Conservation (phyloP, 2,888 invertebrate species). For the Ecdyonurus torrentis region DNA sequence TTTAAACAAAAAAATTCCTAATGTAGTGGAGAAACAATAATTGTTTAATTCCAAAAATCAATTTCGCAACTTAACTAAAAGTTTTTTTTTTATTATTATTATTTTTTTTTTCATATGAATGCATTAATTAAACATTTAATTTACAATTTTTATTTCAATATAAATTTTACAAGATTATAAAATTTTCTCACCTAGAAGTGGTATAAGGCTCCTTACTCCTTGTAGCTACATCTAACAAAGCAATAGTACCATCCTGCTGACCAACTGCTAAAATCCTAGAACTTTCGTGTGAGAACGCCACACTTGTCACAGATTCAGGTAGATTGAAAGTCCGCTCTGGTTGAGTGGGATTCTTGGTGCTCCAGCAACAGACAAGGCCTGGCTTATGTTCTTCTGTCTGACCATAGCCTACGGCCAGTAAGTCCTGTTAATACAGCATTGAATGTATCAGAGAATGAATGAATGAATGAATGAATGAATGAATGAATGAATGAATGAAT, state of each 20-base stretch:
- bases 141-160: too few species aligned
- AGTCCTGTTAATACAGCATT: constrained; percentile 26
- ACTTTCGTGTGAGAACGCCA: constrained; percentile 46
- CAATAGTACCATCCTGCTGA: constrained; percentile 51
- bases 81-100: too few species aligned
- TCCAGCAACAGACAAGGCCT: constrained; percentile 61
- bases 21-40: too few species aligned
- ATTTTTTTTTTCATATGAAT: too few species aligned
- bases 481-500: too few species aligned
- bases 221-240: constrained; percentile 48
- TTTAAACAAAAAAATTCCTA: too few species aligned
- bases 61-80: too few species aligned
- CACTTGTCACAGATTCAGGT: constrained; percentile 42
- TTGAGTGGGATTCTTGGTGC: constrained; percentile 51
- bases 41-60: too few species aligned
- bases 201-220: neutral
- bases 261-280: constrained; percentile 62
- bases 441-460: neutral
- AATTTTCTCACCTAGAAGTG: neutral
- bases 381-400: constrained; percentile 32
- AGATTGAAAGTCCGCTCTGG: constrained; percentile 54
- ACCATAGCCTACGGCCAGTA: constrained; percentile 62
- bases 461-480: too few species aligned
- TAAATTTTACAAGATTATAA: too few species aligned
- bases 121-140: too few species aligned